Conservation (phyloP, 1,140 invertebrate species). For the Ceratina australensis region DNA sequence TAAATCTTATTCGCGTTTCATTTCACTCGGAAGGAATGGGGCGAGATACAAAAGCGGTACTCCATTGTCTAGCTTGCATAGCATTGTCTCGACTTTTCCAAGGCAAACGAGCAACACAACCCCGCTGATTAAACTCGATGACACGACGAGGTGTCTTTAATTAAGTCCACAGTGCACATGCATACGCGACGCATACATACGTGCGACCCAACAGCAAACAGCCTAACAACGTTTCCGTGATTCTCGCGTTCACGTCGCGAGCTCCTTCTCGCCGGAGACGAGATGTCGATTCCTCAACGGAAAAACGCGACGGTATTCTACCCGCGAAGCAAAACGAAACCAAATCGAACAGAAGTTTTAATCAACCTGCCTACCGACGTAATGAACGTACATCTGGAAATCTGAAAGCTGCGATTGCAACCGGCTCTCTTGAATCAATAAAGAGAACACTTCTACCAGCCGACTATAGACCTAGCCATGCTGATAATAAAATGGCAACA, state of each 20-base stretch:
- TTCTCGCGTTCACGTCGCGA: background rate
- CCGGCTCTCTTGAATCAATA: background rate
- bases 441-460: no score
- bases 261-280: background rate
- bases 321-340: background rate
- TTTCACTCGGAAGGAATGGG: background rate
- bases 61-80: background rate
- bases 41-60: no score
- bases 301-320: background rate
- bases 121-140: slow-evolving; percentile 8
- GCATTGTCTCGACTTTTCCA: slow-evolving; percentile 18
- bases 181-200: background rate
- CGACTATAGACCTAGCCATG: no score
- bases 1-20: no score
- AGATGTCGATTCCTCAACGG: background rate
- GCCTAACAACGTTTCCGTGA: slow-evolving; percentile 9
- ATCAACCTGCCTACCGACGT: background rate
- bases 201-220: slow-evolving; percentile 15
- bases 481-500: no score
- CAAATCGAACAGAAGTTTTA: background rate
- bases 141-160: background rate
- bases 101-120: background rate
- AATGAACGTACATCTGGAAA: background rate
- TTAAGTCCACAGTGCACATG: background rate
- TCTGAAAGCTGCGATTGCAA: background rate